A percentile compares a stretch with the other conserved stretches of the same genome.
phyloP scores from a whole-genome alignment of 2,888 invertebrate genomes.

The Erynnis tages region DNA sequence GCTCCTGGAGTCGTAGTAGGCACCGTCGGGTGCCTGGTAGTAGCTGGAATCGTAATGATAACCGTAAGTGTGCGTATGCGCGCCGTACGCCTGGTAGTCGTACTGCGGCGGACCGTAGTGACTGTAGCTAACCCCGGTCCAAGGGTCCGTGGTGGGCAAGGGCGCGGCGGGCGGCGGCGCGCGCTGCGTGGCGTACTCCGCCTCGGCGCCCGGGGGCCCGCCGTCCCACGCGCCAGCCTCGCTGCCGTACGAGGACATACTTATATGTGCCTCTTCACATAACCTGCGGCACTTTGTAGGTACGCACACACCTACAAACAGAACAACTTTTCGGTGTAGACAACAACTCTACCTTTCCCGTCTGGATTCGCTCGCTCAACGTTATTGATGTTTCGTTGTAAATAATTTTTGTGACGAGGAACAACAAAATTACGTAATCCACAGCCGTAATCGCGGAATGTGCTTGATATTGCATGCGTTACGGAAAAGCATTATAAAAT shows the following conservation, averaged over 20 bases:
- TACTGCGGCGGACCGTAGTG: conserved; percentile 59
- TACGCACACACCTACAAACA: conserved; percentile 85
- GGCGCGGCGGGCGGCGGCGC: conserved; percentile 56
- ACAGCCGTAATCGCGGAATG: conserved; percentile 49
- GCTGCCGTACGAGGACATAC: conserved; percentile 75
- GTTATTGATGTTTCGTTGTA: conserved; percentile 59
- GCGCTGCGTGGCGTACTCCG: conserved; percentile 70
- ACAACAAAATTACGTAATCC: conserved; percentile 78
- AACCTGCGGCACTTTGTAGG: conserved; percentile 82
- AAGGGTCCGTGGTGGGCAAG: conserved; percentile 70
- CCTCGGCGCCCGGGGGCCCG: conserved; percentile 79
- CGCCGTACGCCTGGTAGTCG: conserved; percentile 60
- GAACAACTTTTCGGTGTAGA: conserved; percentile 86
- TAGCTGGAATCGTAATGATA: conserved; percentile 58
- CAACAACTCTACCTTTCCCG: conserved; percentile 69
- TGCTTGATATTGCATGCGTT: conserved; percentile 51
- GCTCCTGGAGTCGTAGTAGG: conserved; percentile 48
- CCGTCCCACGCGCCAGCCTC: conserved; percentile 72
- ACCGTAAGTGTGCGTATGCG: conserved; percentile 50
- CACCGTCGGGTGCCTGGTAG: conserved; percentile 51
- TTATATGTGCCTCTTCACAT: conserved; percentile 70
- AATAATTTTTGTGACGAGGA: conserved; percentile 63
- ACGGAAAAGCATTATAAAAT: conserved; percentile 45
- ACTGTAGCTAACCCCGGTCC: conserved; percentile 73
- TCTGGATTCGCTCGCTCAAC: conserved; percentile 59